Conservation (phyloP, 2,888 invertebrate genomes). For the Cosmia trapezina region DNA sequence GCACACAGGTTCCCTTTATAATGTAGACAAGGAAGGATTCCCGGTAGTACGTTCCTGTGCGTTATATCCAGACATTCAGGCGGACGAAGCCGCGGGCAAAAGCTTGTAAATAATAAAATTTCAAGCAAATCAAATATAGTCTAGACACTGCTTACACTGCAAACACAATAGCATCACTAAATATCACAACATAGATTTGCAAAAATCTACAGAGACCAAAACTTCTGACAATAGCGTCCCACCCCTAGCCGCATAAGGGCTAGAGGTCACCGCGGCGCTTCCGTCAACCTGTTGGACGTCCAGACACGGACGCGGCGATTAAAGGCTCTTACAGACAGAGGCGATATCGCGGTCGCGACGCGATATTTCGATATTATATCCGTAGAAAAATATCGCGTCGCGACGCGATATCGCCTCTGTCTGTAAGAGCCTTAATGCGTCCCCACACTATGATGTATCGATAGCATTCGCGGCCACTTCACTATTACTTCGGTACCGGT, state of each 20-base stretch:
- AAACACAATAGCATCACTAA: background rate
- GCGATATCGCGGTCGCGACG: too few relatives aligned
- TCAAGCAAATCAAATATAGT: background rate
- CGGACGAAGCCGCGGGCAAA: too few relatives aligned
- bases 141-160: background rate
- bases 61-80: too few relatives aligned
- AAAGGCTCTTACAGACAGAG: too few relatives aligned
- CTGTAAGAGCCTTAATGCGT: too few relatives aligned
- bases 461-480: slow-evolving; percentile 40
- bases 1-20: too few relatives aligned
- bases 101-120: background rate
- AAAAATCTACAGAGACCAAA: slow-evolving; percentile 4
- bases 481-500: slow-evolving; percentile 34
- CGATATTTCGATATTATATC: too few relatives aligned
- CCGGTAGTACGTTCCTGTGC: too few relatives aligned
- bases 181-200: background rate
- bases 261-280: slow-evolving; percentile 50
- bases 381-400: too few relatives aligned
- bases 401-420: too few relatives aligned
- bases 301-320: slow-evolving; percentile 55
- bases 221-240: background rate
- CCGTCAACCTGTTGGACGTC: slow-evolving; percentile 65
- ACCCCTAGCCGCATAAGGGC: slow-evolving; percentile 38
- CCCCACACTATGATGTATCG: slow-evolving; percentile 63
- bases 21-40: too few relatives aligned